Conservation (phyloP, 2,797 vertebrate genomes). For the Chaetophractus vellerosus region DNA sequence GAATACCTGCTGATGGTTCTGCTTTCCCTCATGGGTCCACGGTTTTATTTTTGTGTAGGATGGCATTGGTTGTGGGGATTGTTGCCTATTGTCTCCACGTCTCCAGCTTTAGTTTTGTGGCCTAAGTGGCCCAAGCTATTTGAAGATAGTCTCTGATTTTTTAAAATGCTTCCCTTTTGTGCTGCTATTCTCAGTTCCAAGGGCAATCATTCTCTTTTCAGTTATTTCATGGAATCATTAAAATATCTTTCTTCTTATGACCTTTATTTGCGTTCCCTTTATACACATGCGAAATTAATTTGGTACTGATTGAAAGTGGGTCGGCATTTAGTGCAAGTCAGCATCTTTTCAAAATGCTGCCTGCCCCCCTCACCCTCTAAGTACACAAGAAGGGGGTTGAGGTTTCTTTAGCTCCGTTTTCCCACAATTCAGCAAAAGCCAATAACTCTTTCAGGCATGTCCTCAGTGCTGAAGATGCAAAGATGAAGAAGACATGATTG, state of each 20-base stretch:
- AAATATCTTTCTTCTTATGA: slow-evolving; percentile 64
- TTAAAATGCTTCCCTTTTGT: slow-evolving; percentile 14
- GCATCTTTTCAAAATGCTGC: background rate
- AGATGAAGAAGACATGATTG: slow-evolving; percentile 11
- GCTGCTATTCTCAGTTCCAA: background rate
- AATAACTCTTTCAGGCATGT: background rate
- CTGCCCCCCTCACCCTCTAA: background rate
- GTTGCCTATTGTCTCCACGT: background rate
- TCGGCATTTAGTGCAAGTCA: slow-evolving; percentile 28
- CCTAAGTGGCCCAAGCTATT: background rate
- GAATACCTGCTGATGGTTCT: background rate
- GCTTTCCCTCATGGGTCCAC: background rate
- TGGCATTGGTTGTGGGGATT: background rate
- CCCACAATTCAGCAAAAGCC: background rate
- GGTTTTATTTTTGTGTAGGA: background rate
- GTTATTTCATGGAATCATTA: slow-evolving; percentile 50
- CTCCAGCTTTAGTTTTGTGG: slow-evolving; percentile 17
- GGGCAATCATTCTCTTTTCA: slow-evolving; percentile 74
- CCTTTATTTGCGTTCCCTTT: slow-evolving; percentile 65
- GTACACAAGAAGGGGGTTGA: background rate
- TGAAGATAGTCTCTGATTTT: slow-evolving; percentile 38
- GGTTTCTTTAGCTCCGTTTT: slow-evolving; percentile 2
- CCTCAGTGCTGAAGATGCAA: background rate
- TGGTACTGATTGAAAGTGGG: slow-evolving; percentile 69
- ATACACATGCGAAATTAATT: slow-evolving; percentile 65